Evolutionary conservation across 2,797 vertebrate species (phyloP).

Genomic region (Okamejei kenojei): DNA sequence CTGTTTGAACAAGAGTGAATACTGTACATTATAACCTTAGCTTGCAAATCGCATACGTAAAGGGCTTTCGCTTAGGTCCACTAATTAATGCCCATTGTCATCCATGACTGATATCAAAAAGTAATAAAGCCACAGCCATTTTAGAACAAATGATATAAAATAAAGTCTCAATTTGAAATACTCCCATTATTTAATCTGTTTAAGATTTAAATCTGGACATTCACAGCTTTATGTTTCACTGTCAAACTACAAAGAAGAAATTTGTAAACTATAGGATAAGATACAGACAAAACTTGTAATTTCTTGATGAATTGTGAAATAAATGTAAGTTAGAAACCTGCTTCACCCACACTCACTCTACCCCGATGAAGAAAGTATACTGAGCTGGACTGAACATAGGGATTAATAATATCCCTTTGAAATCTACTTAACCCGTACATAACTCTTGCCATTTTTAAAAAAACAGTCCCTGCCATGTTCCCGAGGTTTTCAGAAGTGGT

Average conservation of each 20-base stretch:
- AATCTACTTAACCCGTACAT: neutral
- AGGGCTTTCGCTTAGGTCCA: neutral
- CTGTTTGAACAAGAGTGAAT: conserved; percentile 34
- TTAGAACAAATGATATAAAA: neutral
- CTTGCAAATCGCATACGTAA: neutral
- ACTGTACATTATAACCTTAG: conserved; percentile 28
- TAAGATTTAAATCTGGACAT: too few relatives aligned
- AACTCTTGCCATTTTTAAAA: neutral
- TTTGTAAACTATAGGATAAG: neutral
- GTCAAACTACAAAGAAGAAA: neutral
- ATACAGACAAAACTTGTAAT: neutral
- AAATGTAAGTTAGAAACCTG: neutral
- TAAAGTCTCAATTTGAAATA: neutral
- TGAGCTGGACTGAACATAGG: neutral
- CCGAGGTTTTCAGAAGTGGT: neutral
- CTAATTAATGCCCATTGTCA: conserved; percentile 7
- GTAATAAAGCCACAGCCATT: neutral
- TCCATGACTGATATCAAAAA: conserved; percentile 19
- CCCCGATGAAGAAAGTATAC: neutral
- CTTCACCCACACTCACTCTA: neutral
- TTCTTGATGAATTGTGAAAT: neutral
- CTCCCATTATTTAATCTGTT: neutral
- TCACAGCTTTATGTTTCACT: neutral
- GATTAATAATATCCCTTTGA: neutral
- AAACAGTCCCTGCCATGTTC: neutral